phyloP scores from a whole-genome alignment of 2,113 vertebrate genomes.

The Microtus oregoni region DNA sequence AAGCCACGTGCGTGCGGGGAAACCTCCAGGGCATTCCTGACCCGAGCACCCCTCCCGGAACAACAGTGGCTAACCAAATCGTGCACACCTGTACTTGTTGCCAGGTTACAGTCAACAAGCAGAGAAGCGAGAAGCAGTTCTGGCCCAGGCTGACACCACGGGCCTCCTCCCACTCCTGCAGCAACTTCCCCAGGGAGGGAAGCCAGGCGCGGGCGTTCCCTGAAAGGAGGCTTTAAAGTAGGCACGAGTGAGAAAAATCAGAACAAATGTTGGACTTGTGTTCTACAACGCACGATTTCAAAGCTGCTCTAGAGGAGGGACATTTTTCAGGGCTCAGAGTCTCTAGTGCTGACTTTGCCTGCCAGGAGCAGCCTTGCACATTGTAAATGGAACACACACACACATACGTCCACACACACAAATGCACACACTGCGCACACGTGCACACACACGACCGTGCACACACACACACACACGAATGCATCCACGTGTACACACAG shows the following conservation, averaged over 20 bases:
- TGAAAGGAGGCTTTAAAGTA: neutral
- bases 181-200: neutral
- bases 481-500: too few relatives aligned
- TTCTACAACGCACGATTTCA: neutral
- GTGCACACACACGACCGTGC: neutral
- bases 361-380: neutral
- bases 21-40: neutral
- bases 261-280: neutral
- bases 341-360: neutral
- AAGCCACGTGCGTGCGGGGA: neutral
- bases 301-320: neutral
- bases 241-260: neutral
- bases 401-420: neutral
- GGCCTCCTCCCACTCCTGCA: neutral
- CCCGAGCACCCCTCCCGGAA: neutral
- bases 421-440: neutral
- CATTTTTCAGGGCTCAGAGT: neutral
- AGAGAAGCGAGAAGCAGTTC: constrained; percentile 43
- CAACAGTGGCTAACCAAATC: neutral
- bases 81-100: constrained; percentile 6
- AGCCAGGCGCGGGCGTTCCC: neutral
- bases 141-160: neutral
- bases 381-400: neutral
- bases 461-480: too few relatives aligned
- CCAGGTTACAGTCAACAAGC: constrained; percentile 61